These are phyloP conservation scores for Epicauta chinensis DNA, from an alignment of 1,140 invertebrate genomes.

Conservation along the genomic window DNA sequence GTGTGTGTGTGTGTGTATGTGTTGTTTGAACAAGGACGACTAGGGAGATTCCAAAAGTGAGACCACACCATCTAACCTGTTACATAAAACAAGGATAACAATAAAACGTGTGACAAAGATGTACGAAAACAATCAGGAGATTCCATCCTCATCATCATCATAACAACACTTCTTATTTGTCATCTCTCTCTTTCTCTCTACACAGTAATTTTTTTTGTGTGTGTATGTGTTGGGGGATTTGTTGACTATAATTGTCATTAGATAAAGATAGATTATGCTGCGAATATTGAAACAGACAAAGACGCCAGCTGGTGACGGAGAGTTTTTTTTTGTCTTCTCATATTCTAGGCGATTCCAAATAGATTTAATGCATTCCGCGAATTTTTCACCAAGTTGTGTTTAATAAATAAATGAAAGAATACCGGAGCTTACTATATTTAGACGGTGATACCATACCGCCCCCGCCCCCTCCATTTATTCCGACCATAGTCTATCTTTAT, in stretches of 20 bases:
- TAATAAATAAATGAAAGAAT: background rate
- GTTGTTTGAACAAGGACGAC: constrained; percentile 31
- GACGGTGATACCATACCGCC: constrained; percentile 1
- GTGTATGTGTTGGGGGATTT: background rate
- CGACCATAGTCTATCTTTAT: no score
- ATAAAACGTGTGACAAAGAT: constrained; percentile 12
- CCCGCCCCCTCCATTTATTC: no score
- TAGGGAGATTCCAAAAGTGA: constrained; percentile 32
- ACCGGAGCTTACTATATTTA: constrained; percentile 11
- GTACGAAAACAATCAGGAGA: constrained; percentile 23
- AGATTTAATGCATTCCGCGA: constrained; percentile 3
- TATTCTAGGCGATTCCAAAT: constrained; percentile 8
- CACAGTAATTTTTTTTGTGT: background rate
- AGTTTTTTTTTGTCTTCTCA: no score
- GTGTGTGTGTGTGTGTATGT: no score
- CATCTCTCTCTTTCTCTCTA: background rate
- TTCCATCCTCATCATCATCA: constrained; percentile 25
- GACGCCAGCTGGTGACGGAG: no score
- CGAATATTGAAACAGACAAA: background rate
- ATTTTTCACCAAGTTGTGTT: background rate
- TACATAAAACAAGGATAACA: constrained; percentile 29
- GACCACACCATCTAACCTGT: constrained; percentile 30
- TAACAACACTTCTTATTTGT: constrained; percentile 6
- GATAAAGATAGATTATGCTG: background rate
- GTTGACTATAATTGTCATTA: background rate